These are phyloP conservation scores for Psettodes erumei DNA, from an alignment of 2,113 vertebrate genomes.

Conservation along the genomic window DNA sequence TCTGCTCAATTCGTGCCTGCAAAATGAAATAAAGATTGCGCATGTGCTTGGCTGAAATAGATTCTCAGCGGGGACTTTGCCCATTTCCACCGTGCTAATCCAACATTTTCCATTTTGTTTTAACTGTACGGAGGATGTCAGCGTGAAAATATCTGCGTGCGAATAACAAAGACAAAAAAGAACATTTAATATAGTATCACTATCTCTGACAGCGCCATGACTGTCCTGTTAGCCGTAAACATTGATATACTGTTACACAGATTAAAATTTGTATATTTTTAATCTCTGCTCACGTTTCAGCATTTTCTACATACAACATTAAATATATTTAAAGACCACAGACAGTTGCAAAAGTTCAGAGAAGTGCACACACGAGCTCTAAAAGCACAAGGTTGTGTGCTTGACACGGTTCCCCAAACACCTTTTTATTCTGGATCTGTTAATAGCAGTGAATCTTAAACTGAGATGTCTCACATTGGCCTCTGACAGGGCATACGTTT, in stretches of 20 bases:
- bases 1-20: constrained; percentile 66
- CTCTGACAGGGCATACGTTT: constrained; percentile 64
- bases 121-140: constrained; percentile 8
- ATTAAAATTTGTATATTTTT: background rate
- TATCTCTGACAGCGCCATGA: background rate
- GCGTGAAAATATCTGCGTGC: background rate
- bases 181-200: background rate
- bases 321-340: background rate
- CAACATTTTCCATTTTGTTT: constrained; percentile 41
- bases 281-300: background rate
- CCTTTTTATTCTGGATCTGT: constrained; percentile 55
- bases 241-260: background rate
- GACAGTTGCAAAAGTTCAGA: background rate
- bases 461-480: constrained; percentile 62
- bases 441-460: constrained; percentile 58
- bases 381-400: constrained; percentile 25
- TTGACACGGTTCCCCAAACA: constrained; percentile 24
- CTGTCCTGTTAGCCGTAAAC: background rate
- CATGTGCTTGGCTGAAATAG: constrained; percentile 42
- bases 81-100: constrained; percentile 29
- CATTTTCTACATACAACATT: background rate
- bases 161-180: constrained; percentile 4
- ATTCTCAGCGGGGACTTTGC: constrained; percentile 56
- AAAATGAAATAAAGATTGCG: constrained; percentile 63
- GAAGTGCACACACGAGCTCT: background rate